These are phyloP conservation scores for Hephaestus fuliginosus DNA, from an alignment of 2,797 vertebrate genomes.

Conservation along the genomic window DNA sequence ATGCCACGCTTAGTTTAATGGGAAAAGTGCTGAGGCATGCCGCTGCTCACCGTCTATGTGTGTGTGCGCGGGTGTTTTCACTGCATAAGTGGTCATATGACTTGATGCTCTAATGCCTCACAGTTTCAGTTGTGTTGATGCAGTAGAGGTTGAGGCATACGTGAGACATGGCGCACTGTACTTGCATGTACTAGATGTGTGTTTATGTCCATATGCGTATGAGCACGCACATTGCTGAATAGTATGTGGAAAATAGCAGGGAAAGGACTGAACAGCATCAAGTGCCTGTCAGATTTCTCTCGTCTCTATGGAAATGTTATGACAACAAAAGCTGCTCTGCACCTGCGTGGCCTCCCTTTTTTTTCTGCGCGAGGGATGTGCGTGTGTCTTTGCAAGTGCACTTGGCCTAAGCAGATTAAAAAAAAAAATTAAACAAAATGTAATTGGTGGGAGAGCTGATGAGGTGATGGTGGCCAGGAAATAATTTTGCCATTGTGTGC, in stretches of 20 bases:
- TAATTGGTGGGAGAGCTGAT: conserved; percentile 62
- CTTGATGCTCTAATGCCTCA: conserved; percentile 23
- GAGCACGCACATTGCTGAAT: conserved; percentile 14
- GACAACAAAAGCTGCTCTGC: conserved; percentile 73
- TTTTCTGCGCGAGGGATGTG: conserved; percentile 37
- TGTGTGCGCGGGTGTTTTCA: neutral
- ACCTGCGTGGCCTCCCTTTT: conserved; percentile 66
- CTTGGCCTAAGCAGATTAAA: conserved; percentile 74
- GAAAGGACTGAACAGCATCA: conserved; percentile 42
- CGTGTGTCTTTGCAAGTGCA: conserved; percentile 43
- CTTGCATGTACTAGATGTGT: conserved; percentile 7
- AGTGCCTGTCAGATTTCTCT: conserved; percentile 49
- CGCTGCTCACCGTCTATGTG: conserved; percentile 41
- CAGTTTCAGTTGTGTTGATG: conserved; percentile 39
- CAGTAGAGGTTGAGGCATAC: conserved; percentile 14
- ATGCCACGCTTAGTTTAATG: conserved; percentile 69
- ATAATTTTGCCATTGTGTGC: conserved; percentile 67
- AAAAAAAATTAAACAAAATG: conserved; percentile 65
- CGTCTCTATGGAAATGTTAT: conserved; percentile 71
- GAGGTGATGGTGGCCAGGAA: conserved; percentile 65
- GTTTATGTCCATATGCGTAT: conserved; percentile 22
- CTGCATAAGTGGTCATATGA: conserved; percentile 49
- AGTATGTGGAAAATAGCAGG: conserved; percentile 16
- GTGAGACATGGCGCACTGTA: neutral
- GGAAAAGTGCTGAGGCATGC: conserved; percentile 67